Base-by-base conservation (phyloP, 2,113 vertebrate species). In the Rhea americana region DNA sequence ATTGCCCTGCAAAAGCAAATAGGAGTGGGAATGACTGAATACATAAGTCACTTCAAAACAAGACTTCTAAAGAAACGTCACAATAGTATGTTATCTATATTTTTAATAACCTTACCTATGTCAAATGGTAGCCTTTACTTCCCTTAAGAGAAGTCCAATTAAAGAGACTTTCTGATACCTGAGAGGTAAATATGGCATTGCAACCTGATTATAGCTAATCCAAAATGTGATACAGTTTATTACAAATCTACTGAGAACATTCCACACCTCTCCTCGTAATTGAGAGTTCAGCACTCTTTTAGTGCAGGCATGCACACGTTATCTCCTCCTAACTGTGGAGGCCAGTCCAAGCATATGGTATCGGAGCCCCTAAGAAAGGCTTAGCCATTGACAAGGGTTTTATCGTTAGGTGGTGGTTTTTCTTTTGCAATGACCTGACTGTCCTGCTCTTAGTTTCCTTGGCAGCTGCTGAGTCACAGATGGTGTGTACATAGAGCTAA, bases 381-480 rank as follows among this genome's bases (percentile, higher is more conserved):
- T 88, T 74, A 86, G 88, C 16, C 47, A 76, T 89, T 65, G 50
- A 67, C 65, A 45, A 80, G 70, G 47, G 18, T 71, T 95, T 83
- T 82, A 58, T 78, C 5, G 5, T 85, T 83, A 62, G 32, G 16
- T 56, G 66, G 20, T 86, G 50, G n/a, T 13, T 63, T 71, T 83
- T 90, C 76, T 74, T 93, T 63, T 90, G 68, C 72, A 81, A 0
- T 82, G 47, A 39, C 67, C n/a, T 83, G 59, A 58, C 56, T 93
- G 51, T 65, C 93, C 16, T 93, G 80, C 77, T 55, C 25, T 85
- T 90, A 78, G 41, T 56, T 90, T 94, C 47, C 61, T 94, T 88
- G 65, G 59, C 61, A 88, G 72, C 55, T 88, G 88, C 67, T 71
- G 47, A 25, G 8, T 37, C 9, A 25, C 90, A 89, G 67, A 66